These are phyloP conservation scores for Acanthornis magna DNA, from an alignment of 2,797 vertebrate species.

Conservation along the genomic window DNA sequence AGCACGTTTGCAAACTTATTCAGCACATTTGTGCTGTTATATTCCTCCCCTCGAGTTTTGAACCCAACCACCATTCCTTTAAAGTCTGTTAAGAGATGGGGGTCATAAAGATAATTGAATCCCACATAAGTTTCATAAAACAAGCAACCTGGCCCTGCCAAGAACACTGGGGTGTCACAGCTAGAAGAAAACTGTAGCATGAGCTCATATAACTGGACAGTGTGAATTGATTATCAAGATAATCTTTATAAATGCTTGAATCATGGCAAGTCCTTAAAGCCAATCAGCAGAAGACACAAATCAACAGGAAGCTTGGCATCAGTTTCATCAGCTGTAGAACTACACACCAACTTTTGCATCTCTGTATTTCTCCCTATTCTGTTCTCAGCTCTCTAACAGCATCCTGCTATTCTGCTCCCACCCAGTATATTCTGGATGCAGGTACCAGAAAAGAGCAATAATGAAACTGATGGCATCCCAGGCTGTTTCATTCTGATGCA, in stretches of 20 bases:
- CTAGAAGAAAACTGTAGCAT: neutral
- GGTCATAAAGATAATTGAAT: neutral
- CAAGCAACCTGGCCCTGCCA: neutral
- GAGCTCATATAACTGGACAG: neutral
- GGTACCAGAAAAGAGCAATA: neutral
- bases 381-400: neutral
- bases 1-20: neutral
- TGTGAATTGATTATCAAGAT: neutral
- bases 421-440: neutral
- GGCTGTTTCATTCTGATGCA: neutral
- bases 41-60: neutral
- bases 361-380: neutral
- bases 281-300: neutral
- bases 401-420: neutral
- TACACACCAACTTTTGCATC: neutral
- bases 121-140: neutral
- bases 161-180: neutral
- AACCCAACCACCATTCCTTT: neutral
- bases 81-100: neutral
- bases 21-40: neutral
- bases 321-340: neutral
- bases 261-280: neutral
- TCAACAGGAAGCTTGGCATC: neutral
- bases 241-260: neutral
- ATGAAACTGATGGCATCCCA: slow-evolving; percentile 18